phyloP scores from a whole-genome alignment of 23 tunicate species.

The Ascidia mentula region DNA sequence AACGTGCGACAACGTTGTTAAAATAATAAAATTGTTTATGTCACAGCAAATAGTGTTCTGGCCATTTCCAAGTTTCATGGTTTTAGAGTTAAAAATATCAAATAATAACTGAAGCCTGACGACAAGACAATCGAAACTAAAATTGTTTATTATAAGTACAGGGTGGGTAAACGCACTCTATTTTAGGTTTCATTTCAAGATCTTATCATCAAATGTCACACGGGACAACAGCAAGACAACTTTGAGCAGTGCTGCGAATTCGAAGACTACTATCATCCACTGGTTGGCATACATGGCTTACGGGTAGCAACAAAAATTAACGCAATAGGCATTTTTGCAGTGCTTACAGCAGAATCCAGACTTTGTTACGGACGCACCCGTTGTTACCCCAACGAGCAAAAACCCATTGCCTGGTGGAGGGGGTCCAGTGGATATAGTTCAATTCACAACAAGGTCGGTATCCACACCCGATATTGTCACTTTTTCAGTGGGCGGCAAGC shows the following conservation, averaged over 20 bases:
- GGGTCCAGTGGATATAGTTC: background rate
- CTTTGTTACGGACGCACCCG: background rate
- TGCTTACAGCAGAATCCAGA: background rate
- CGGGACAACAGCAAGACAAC: conserved; percentile 10
- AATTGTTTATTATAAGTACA: too few relatives aligned
- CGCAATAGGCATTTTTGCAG: background rate
- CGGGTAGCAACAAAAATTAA: background rate
- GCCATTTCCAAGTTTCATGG: too few relatives aligned
- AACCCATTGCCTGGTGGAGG: background rate
- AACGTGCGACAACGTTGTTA: too few relatives aligned
- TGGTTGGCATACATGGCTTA: background rate
- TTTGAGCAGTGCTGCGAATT: conserved; percentile 47
- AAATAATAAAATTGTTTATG: too few relatives aligned
- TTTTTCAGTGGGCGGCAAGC: background rate
- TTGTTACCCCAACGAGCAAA: background rate
- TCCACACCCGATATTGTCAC: background rate
- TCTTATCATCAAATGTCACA: conserved; percentile 40
- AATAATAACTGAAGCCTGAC: too few relatives aligned
- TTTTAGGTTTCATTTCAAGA: conserved; percentile 55
- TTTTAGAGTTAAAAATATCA: too few relatives aligned
- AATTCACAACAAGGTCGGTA: conserved; percentile 8
- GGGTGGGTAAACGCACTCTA: too few relatives aligned
- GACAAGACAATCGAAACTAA: too few relatives aligned
- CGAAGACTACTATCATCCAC: conserved; percentile 22
- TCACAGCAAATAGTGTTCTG: too few relatives aligned